phyloP scores from a whole-genome alignment of 2,888 invertebrate species.

The Drosophila suboccidentalis region DNA sequence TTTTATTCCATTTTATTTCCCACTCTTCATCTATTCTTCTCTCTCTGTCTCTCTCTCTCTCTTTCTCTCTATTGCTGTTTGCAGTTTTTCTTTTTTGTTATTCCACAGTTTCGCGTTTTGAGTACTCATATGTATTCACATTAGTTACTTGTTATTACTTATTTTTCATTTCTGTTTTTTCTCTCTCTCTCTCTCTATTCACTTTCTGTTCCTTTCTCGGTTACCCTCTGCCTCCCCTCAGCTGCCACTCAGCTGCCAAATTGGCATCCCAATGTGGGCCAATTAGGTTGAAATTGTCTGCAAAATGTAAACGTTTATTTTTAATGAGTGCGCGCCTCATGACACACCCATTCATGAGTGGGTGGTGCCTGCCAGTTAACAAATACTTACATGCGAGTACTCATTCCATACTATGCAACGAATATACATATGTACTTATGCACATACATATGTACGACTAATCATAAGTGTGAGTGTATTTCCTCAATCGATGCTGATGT shows the following conservation, averaged over 20 bases:
- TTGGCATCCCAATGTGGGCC: slow-evolving; percentile 62
- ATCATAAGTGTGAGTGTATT: background rate
- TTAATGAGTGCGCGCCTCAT: slow-evolving; percentile 36
- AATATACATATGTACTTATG: background rate
- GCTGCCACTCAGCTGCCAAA: background rate
- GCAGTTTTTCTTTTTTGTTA: slow-evolving; percentile 11
- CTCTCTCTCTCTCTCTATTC: background rate
- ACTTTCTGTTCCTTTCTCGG: background rate
- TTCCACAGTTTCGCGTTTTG: slow-evolving; percentile 10
- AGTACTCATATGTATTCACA: slow-evolving; percentile 39
- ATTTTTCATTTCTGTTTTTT: slow-evolving; percentile 26
- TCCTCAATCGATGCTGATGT: slow-evolving; percentile 23
- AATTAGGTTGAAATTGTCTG: slow-evolving; percentile 75
- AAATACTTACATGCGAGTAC: background rate
- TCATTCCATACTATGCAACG: background rate
- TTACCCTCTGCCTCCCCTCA: background rate
- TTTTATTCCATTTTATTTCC: slow-evolving; percentile 64
- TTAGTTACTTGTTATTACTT: slow-evolving; percentile 63
- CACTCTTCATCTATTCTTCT: background rate
- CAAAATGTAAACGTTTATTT: slow-evolving; percentile 72
- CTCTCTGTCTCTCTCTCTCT: background rate
- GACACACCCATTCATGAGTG: slow-evolving; percentile 34
- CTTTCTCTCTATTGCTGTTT: background rate
- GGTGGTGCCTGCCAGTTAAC: slow-evolving; percentile 25
- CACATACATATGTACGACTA: background rate